Conservation (phyloP, 2,113 vertebrate species). For the Desmodus rotundus region DNA sequence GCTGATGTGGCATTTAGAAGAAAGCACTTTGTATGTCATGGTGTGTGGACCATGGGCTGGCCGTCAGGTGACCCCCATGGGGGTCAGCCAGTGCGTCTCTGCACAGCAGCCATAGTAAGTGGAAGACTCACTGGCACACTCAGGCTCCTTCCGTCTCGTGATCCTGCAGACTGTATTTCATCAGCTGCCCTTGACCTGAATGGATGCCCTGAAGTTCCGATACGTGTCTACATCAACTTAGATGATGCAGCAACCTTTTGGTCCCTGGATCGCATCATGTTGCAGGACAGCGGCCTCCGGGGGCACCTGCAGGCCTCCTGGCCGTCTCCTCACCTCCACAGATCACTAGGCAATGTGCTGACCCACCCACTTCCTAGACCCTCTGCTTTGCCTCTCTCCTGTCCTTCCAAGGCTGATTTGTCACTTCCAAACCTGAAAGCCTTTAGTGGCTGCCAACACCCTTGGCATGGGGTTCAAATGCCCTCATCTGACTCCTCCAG, state of each 20-base stretch:
- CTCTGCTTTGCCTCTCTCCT: background rate
- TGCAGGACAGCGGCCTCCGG: background rate
- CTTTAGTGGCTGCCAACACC: background rate
- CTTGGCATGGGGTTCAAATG: background rate
- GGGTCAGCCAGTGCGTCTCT: background rate
- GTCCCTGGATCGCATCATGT: background rate
- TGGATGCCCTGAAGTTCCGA: background rate
- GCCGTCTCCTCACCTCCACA: background rate
- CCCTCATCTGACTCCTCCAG: background rate
- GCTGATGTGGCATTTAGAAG: background rate
- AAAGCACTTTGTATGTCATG: background rate
- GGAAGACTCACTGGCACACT: background rate
- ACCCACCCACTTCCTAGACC: no score
- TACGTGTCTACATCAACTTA: background rate
- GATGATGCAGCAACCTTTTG: background rate
- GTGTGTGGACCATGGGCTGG: background rate
- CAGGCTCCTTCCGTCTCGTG: accelerated
- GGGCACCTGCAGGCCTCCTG: background rate
- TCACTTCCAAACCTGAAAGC: background rate
- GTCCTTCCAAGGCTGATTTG: background rate
- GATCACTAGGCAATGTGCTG: background rate
- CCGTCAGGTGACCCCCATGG: background rate
- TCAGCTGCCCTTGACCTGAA: background rate
- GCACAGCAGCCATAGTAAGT: background rate
- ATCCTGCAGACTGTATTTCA: background rate